Percentiles rank a stretch among this genome's conserved stretches.
These are phyloP conservation scores for Platyrinchus mystaceus DNA, from an alignment of 2,797 vertebrate species.

Conservation along the genomic window DNA sequence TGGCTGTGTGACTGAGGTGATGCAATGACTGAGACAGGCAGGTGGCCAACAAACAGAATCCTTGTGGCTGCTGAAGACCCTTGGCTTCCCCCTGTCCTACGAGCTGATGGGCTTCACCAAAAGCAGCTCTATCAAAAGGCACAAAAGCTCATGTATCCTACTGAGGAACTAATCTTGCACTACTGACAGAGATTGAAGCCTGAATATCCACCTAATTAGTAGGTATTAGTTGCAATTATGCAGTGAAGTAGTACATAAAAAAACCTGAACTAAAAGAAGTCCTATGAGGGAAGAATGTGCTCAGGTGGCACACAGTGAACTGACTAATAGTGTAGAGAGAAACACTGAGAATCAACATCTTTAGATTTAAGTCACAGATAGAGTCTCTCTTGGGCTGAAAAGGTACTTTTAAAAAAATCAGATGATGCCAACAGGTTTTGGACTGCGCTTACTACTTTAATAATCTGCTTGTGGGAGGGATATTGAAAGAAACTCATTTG, in stretches of 20 bases:
- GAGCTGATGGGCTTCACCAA: neutral
- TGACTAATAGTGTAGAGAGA: neutral
- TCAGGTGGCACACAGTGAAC: neutral
- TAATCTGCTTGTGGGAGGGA: neutral
- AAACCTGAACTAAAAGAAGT: neutral
- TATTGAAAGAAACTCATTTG: neutral
- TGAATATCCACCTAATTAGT: neutral
- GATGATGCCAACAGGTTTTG: neutral
- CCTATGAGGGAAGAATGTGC: neutral
- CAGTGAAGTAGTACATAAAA: neutral
- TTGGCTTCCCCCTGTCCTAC: neutral
- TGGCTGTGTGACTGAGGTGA: neutral
- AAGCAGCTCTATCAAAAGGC: neutral
- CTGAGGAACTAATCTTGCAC: fast-evolving
- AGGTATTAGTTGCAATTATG: neutral
- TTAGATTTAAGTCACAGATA: neutral
- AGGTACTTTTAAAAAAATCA: neutral
- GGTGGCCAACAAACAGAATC: too few relatives aligned
- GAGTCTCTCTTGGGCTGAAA: neutral
- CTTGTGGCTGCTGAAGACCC: neutral
- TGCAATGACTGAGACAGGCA: neutral
- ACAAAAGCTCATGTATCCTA: fast-evolving
- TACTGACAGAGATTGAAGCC: neutral
- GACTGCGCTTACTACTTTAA: neutral
- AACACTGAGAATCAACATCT: neutral